Evolutionary conservation across 2,888 invertebrate genomes (phyloP).

Genomic region (Aporophyla lueneburgensis): DNA sequence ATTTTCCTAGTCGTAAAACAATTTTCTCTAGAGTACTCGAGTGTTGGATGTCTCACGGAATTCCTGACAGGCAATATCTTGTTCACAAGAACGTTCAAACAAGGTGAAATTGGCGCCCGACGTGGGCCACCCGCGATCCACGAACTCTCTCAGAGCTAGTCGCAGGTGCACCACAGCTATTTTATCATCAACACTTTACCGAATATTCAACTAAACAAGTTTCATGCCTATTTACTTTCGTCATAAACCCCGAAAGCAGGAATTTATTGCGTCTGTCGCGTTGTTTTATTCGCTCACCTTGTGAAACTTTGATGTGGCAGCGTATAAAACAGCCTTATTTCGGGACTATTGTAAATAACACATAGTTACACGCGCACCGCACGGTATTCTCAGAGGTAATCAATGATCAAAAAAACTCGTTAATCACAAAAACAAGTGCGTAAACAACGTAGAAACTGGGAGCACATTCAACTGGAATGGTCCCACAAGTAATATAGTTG

Average conservation of each 20-base stretch:
- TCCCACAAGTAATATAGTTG: slow-evolving; percentile 83
- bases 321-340: slow-evolving; percentile 35
- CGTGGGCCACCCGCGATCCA: slow-evolving; percentile 74
- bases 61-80: slow-evolving; percentile 80
- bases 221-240: slow-evolving; percentile 81
- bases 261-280: slow-evolving; percentile 77
- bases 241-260: slow-evolving; percentile 76
- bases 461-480: slow-evolving; percentile 75
- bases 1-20: slow-evolving; percentile 65
- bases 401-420: slow-evolving; percentile 68
- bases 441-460: slow-evolving; percentile 78
- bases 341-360: slow-evolving; percentile 43
- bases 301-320: slow-evolving; percentile 72
- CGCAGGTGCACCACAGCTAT: slow-evolving; percentile 86
- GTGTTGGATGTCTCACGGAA: slow-evolving; percentile 75
- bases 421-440: slow-evolving; percentile 75
- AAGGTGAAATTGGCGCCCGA: slow-evolving; percentile 83
- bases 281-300: slow-evolving; percentile 66
- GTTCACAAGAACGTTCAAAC: slow-evolving; percentile 79
- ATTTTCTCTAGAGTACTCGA: slow-evolving; percentile 71
- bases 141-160: slow-evolving; percentile 77
- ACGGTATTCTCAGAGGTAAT: slow-evolving; percentile 53
- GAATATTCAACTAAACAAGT: slow-evolving; percentile 82
- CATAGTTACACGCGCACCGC: slow-evolving; percentile 46
- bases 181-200: slow-evolving; percentile 84